Base-by-base conservation (phyloP, 1,140 invertebrate species). In the Melitaea cinxia region DNA sequence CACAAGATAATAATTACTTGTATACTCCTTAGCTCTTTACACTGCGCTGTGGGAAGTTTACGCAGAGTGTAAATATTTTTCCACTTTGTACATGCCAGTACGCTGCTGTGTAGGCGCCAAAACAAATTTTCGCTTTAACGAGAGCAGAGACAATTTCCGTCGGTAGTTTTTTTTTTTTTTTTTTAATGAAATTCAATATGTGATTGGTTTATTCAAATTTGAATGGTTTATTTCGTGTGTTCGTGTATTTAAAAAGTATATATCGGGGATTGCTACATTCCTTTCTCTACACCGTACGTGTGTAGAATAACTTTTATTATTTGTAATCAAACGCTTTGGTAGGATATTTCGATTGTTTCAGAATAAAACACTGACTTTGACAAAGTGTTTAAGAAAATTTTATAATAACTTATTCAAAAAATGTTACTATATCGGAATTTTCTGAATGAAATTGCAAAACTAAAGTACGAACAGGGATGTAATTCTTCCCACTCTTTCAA, bases 21-120 rank as follows among this genome's bases (percentile, higher is more conserved):
- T 47, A 47, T 23, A 47, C 42, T 47, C 12, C 33, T 55, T 39
- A 23, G 19, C 53, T 39, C 21, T 39, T 19, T 42, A 42, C 37
- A 39, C 55, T 45, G 15, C 5, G 28, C 17, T 62, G 60, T 55
- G 60, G 52, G 60, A 42, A 57, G 14, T 57, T 57, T 57, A 17
- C 21, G 2, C 37, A 26, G 24, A 45, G 21, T 26, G 39, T 57
- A 57, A 57, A 57, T 45, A 57, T 57, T 57, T n/a, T 26, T 14
- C n/a, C 23, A 17, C 15, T 42, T 42, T 3, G 23, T 47, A 23
- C 2, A 21, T 10, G 19, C 9, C n/a, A 12, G 42, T 56, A 9
- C 10, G 1, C 7, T 7, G 12, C 9, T 56, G 23, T 55, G 30
- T 4, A 33, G 30, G 30, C 30, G 30, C 30, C 1, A 10, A 6